phyloP scores from a whole-genome alignment of 2,797 vertebrate genomes.

The Myotis findleyi region DNA sequence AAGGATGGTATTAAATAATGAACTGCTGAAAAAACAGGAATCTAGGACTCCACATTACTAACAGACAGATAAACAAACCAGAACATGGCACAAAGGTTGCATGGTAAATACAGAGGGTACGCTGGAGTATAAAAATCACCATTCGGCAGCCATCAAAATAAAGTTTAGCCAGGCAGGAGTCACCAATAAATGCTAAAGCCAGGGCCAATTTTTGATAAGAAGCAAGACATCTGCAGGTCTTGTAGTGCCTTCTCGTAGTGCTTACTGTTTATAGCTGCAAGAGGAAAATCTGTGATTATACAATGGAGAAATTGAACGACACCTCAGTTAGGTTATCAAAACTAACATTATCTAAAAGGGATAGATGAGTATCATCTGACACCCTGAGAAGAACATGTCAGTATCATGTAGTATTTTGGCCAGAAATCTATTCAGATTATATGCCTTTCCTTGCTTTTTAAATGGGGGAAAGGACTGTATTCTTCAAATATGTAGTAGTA shows the following conservation, averaged over 20 bases:
- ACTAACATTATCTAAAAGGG: neutral
- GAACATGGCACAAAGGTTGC: neutral
- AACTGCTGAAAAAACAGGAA: neutral
- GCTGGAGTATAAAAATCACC: neutral
- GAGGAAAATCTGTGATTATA: neutral
- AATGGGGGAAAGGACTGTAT: neutral
- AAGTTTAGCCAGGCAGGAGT: neutral
- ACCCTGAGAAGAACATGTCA: neutral
- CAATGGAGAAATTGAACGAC: neutral
- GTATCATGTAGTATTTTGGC: neutral
- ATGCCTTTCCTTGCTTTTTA: neutral
- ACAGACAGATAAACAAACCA: neutral
- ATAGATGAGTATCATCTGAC: neutral
- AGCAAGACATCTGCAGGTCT: neutral
- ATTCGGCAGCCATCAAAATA: neutral
- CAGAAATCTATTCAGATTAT: neutral
- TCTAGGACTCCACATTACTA: neutral
- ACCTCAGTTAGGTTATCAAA: conserved; percentile 12
- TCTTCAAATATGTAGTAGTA: neutral
- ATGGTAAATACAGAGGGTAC: neutral
- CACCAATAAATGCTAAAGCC: neutral
- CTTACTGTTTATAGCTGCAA: neutral
- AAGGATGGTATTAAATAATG: neutral
- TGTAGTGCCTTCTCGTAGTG: neutral
- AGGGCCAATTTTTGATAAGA: neutral